Evolutionary conservation across 2,113 vertebrate species (phyloP), one percentile per base, ranked within the genome.

Genomic region (Dasyurus viverrinus): DNA sequence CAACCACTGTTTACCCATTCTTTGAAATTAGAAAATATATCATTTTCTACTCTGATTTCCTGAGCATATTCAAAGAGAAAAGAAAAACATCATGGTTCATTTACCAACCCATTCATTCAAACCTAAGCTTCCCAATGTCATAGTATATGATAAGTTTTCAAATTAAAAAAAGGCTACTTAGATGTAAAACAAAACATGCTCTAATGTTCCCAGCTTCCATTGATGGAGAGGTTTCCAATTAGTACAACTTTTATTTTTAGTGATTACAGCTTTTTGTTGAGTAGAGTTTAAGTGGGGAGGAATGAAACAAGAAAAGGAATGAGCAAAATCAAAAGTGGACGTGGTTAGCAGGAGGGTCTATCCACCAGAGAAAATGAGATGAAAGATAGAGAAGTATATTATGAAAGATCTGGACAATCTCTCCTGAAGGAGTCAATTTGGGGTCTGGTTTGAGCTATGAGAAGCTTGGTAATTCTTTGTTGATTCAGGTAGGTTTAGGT

Each of bases 51-150:
- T 7, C 5, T 6, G 52, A 5, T 89, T 27, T 53, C 54, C 54
- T 91, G 54, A 93, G 91, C 6, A 96, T 42, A 89, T 50, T 91
- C 76, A 84, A 50, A 93, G 54, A 46, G 11, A 54, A 93, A 76
- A 27, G 93, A 52, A 10, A 76, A 46, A n/a, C 48, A n/a, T 52
- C 47, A 27, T 42, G 84, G 42, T 24, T 53, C 53, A 53, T 46
- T 7, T 12, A 54, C 52, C 47, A 91, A 94, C 42, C 5, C 8
- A 36, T 76, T 92, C 53, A 89, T 14, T 42, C 16, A 93, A 91
- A 93, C 8, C n/a, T 89, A n/a, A 27, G 52, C 23, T 57, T 91
- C 16, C 60, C 25, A 57, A 36, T 25, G 57, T 27, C 24, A 19
- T 46, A 53, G 53, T 23, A 12, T 16, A 55, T 23, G 30, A 84